These are phyloP conservation scores for Parelbella ahira DNA, from an alignment of 2,888 invertebrate species.

Conservation along the genomic window DNA sequence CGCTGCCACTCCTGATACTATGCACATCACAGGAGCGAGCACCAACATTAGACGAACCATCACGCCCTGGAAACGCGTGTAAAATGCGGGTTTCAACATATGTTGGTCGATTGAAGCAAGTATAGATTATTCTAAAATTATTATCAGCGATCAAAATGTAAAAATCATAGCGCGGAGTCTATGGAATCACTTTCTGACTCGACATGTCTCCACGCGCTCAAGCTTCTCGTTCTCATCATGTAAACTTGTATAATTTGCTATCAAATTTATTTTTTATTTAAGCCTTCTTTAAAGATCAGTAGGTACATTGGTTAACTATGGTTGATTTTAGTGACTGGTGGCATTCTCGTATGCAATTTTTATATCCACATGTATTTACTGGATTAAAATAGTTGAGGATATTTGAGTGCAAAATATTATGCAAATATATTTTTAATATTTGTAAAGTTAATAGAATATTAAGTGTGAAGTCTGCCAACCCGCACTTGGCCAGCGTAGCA, in stretches of 20 bases:
- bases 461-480: too few relatives aligned
- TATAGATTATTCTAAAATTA: not conserved
- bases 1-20: conserved; percentile 96
- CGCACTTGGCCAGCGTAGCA: too few relatives aligned
- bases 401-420: too few relatives aligned
- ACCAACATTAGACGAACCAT: conserved; percentile 99
- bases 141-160: conserved; percentile 84
- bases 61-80: conserved; percentile 87
- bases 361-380: too few relatives aligned
- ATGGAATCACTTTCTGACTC: conserved; percentile 47
- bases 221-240: conserved; percentile 63
- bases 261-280: too few relatives aligned
- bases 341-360: too few relatives aligned
- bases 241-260: not conserved
- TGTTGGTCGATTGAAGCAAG: conserved; percentile 14
- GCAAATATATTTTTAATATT: too few relatives aligned
- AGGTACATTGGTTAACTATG: too few relatives aligned
- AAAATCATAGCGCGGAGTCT: conserved; percentile 71
- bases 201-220: conserved; percentile 64
- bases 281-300: too few relatives aligned
- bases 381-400: too few relatives aligned
- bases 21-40: conserved; percentile 98
- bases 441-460: too few relatives aligned
- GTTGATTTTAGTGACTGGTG: too few relatives aligned
- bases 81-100: conserved; percentile 28